Conservation (phyloP, 2,888 invertebrate species). For the Macropis europaea region DNA sequence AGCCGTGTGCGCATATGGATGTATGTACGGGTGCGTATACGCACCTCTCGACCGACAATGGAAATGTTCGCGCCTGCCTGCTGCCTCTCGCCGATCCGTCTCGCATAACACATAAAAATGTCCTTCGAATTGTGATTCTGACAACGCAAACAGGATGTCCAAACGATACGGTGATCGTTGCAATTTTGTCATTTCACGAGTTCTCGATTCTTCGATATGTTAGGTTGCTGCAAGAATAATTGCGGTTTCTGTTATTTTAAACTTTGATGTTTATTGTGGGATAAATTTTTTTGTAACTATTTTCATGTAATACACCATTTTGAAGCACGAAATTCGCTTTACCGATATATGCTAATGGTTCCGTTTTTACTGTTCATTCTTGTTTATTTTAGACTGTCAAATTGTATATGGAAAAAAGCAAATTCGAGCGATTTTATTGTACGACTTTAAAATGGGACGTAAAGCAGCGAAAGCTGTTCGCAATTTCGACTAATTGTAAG, state of each 20-base stretch:
- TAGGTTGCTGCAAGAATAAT: too few species aligned
- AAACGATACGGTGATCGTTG: conserved; percentile 39
- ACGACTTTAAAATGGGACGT: too few species aligned
- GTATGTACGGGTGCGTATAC: background rate
- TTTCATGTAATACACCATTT: too few species aligned
- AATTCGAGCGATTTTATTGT: too few species aligned
- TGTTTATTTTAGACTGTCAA: too few species aligned
- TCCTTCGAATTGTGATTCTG: conserved; percentile 44
- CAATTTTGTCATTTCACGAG: conserved; percentile 24
- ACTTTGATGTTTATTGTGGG: background rate
- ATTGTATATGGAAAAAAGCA: too few species aligned
- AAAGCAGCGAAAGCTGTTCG: too few species aligned
- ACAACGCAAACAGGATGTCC: conserved; percentile 51
- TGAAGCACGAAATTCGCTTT: too few species aligned
- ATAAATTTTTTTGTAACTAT: background rate
- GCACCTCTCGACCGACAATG: conserved; percentile 16
- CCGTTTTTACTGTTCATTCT: too few species aligned
- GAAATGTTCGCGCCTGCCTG: conserved; percentile 25
- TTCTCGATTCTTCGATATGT: background rate
- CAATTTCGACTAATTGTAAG: too few species aligned
- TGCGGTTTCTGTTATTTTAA: too few species aligned
- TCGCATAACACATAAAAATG: conserved; percentile 32
- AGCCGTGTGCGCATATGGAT: background rate
- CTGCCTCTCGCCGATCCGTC: conserved; percentile 1
- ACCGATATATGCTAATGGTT: too few species aligned